Evolutionary conservation across 2,113 vertebrate species (phyloP).

Genomic region (Tretioscincus oriximinensis): DNA sequence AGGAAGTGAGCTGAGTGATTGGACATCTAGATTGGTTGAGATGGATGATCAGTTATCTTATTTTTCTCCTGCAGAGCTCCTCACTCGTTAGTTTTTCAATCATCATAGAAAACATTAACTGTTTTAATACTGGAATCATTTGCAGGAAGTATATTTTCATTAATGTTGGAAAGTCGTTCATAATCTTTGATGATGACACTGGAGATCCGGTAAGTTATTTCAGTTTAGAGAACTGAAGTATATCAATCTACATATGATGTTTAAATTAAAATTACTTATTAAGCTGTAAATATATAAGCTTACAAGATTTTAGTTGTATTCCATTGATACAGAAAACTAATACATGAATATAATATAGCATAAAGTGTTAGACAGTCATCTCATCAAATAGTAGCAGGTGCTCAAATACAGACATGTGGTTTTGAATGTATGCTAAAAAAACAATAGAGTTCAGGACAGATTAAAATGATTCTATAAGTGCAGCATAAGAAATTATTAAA

Average conservation of each 20-base stretch:
- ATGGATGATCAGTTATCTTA: background rate
- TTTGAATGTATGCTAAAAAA: too few relatives aligned
- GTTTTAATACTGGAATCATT: conserved; percentile 85
- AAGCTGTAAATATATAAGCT: background rate
- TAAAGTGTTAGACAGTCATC: too few relatives aligned
- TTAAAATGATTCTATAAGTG: too few relatives aligned
- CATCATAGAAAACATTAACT: conserved; percentile 86
- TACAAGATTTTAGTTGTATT: background rate
- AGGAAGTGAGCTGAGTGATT: background rate
- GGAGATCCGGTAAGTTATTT: conserved; percentile 84
- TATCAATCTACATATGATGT: background rate
- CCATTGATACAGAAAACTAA: too few relatives aligned
- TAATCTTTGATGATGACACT: conserved; percentile 85
- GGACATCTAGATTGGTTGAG: too few relatives aligned
- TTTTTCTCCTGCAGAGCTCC: conserved; percentile 73
- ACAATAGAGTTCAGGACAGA: too few relatives aligned
- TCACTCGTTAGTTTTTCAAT: conserved; percentile 80
- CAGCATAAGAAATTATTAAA: too few relatives aligned
- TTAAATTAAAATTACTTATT: background rate
- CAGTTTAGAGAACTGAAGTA: background rate
- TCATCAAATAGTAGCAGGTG: too few relatives aligned
- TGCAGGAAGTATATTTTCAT: conserved; percentile 89
- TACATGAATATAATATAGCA: too few relatives aligned
- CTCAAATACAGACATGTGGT: too few relatives aligned
- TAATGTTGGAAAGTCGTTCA: conserved; percentile 78